A percentile compares a stretch with the other conserved stretches of the same genome.
phyloP scores from a whole-genome alignment of 2,888 invertebrate genomes.

The Mesoligia furuncula region DNA sequence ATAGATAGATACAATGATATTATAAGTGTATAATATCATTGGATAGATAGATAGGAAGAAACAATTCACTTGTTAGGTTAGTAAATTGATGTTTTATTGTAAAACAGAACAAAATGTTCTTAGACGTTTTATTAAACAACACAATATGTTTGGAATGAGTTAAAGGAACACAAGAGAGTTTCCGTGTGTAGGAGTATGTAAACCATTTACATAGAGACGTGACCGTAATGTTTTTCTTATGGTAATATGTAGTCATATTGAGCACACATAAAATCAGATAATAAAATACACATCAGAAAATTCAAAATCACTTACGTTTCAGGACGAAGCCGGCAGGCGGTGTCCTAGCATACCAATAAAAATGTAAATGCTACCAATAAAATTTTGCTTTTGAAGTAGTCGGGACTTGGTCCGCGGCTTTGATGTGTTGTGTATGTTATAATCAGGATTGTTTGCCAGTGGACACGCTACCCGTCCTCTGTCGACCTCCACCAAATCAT shows the following conservation, averaged over 20 bases:
- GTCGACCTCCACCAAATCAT: conserved; percentile 71
- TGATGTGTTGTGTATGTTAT: conserved; percentile 84
- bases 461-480: conserved; percentile 66
- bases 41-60: conserved; percentile 14
- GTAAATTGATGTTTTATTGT: conserved; percentile 50
- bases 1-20: too few species aligned
- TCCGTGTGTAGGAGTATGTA: conserved; percentile 56
- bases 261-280: conserved; percentile 89
- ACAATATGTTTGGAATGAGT: conserved; percentile 42
- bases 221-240: conserved; percentile 84
- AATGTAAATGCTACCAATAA: conserved; percentile 89
- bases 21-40: too few species aligned
- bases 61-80: conserved; percentile 38
- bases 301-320: conserved; percentile 90
- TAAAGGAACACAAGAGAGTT: conserved; percentile 50
- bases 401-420: conserved; percentile 78
- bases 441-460: conserved; percentile 82
- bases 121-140: background rate
- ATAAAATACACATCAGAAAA: conserved; percentile 90
- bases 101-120: conserved; percentile 23
- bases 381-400: conserved; percentile 89
- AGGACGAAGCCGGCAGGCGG: conserved; percentile 83
- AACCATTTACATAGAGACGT: conserved; percentile 75
- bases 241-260: conserved; percentile 87
- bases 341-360: conserved; percentile 90